Evolutionary conservation across 2,113 vertebrate species (phyloP).

Genomic region (Bombycilla garrulus): DNA sequence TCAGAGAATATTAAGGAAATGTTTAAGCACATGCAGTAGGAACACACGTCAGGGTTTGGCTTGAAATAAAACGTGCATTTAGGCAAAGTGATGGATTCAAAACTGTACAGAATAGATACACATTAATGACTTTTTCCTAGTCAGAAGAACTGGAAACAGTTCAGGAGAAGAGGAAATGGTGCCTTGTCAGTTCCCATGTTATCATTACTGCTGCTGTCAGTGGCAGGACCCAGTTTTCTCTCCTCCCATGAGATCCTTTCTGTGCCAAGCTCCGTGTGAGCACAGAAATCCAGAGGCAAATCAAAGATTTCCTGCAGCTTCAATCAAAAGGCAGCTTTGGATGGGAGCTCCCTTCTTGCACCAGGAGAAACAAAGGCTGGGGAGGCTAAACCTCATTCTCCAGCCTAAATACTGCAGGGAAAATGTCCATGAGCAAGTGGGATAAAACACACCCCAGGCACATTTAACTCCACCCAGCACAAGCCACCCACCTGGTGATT

Average conservation of each 20-base stretch:
- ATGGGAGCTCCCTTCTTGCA: not conserved
- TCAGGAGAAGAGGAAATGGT: not conserved
- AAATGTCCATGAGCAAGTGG: not conserved
- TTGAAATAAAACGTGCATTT: not conserved
- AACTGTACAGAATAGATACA: not conserved
- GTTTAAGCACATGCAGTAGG: constrained; percentile 13
- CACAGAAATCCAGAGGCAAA: not conserved
- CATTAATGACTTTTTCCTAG: not conserved
- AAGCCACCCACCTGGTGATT: not conserved
- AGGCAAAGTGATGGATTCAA: not conserved
- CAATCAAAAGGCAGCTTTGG: not conserved
- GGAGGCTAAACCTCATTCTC: not conserved
- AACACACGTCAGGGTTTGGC: not conserved
- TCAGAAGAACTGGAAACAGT: not conserved
- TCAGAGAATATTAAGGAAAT: constrained; percentile 26
- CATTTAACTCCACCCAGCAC: not conserved
- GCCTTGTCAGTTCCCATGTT: not conserved
- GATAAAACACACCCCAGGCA: not conserved
- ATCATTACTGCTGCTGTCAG: not conserved
- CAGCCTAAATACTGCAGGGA: not conserved
- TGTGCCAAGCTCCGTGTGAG: not conserved
- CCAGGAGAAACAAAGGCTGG: not conserved
- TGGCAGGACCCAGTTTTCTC: not conserved
- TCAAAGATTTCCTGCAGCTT: accelerated
- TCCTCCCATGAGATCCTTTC: not conserved